Percentiles rank a stretch among this genome's conserved stretches.
These are phyloP conservation scores for Melolontha melolontha DNA, from an alignment of 2,888 invertebrate species.

Conservation along the genomic window DNA sequence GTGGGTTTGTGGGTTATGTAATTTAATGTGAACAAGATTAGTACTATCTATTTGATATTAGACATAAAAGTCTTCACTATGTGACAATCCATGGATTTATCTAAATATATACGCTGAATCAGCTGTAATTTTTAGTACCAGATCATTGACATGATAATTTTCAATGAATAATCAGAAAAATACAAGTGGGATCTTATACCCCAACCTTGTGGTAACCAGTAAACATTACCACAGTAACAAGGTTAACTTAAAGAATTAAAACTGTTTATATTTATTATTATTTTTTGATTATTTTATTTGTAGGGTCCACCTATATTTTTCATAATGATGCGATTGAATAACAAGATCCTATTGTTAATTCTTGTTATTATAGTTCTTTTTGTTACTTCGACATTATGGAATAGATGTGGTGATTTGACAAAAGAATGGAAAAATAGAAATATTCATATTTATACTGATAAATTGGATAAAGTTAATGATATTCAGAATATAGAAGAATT, in stretches of 20 bases:
- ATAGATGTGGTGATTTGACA: slow-evolving; percentile 76
- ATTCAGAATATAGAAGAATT: slow-evolving; percentile 74
- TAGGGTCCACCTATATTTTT: slow-evolving; percentile 65
- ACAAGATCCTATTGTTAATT: slow-evolving; percentile 78
- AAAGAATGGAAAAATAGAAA: slow-evolving; percentile 47
- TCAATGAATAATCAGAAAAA: slow-evolving; percentile 57
- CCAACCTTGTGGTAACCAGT: slow-evolving; percentile 57
- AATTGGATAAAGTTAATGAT: slow-evolving; percentile 59
- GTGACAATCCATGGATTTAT: slow-evolving; percentile 35
- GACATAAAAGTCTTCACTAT: slow-evolving; percentile 28
- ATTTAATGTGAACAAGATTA: slow-evolving; percentile 28
- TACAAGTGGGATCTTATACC: slow-evolving; percentile 50
- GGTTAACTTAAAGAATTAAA: slow-evolving; percentile 49
- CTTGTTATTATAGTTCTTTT: slow-evolving; percentile 75
- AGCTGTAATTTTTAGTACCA: slow-evolving; percentile 31
- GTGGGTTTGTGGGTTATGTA: slow-evolving; percentile 21
- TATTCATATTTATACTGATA: slow-evolving; percentile 47
- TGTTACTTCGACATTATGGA: slow-evolving; percentile 80
- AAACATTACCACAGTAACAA: slow-evolving; percentile 59
- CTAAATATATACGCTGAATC: slow-evolving; percentile 25
- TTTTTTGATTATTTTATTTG: slow-evolving; percentile 47
- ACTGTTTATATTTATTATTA: slow-evolving; percentile 12
- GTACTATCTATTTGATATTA: background rate
- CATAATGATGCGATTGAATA: slow-evolving; percentile 83
- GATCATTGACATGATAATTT: slow-evolving; percentile 47